Evolutionary conservation across 2,888 invertebrate genomes (phyloP).

Genomic region (Diarsia mendica): DNA sequence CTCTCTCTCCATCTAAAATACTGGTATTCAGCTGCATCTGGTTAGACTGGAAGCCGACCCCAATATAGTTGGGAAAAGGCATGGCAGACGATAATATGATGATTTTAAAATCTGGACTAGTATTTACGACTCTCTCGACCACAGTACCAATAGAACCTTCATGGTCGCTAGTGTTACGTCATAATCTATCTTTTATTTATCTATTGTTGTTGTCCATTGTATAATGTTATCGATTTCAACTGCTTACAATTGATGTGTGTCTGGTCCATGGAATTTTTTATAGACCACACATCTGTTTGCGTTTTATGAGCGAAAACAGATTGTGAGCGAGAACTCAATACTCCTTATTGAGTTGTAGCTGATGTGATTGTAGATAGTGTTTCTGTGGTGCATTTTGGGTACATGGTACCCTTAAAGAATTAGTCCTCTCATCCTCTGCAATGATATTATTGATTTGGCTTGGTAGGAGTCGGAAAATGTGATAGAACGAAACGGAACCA

Average conservation of each 20-base stretch:
- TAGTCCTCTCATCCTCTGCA: not conserved
- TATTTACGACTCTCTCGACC: conserved; percentile 6
- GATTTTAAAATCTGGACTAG: not conserved
- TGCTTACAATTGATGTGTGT: conserved; percentile 30
- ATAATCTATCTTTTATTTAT: conserved; percentile 26
- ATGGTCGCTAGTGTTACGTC: conserved; percentile 35
- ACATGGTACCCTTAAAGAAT: not conserved
- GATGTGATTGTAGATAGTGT: not conserved
- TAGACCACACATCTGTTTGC: conserved; percentile 28
- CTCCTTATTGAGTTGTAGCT: not conserved
- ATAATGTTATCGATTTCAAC: conserved; percentile 34
- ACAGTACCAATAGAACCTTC: conserved; percentile 4
- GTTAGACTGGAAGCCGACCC: too few relatives aligned
- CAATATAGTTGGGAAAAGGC: too few relatives aligned
- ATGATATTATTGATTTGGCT: not conserved
- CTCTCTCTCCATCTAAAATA: too few relatives aligned
- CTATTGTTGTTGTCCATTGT: conserved; percentile 27
- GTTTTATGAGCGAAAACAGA: conserved; percentile 30
- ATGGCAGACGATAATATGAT: too few relatives aligned
- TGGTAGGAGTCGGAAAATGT: not conserved
- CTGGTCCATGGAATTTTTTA: conserved; percentile 31
- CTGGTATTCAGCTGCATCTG: too few relatives aligned
- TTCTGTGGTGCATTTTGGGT: not conserved
- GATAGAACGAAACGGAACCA: too few relatives aligned
- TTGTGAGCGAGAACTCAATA: not conserved